Evolutionary conservation across 2,797 vertebrate genomes (phyloP).

Genomic region (Phoxinus dragarum): DNA sequence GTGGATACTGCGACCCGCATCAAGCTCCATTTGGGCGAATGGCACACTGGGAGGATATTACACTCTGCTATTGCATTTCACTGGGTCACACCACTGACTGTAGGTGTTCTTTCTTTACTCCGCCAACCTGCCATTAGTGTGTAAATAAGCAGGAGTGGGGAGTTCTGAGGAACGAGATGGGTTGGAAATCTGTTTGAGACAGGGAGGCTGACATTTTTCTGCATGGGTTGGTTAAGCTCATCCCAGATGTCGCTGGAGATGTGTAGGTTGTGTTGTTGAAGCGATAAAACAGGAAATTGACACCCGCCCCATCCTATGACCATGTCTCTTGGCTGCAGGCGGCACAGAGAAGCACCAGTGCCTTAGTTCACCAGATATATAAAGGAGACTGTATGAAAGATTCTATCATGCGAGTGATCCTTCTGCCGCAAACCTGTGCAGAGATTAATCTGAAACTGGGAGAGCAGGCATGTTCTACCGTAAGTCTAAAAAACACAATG

Average conservation of each 20-base stretch:
- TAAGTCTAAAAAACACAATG: not conserved
- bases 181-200: conserved; percentile 14
- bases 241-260: conserved; percentile 24
- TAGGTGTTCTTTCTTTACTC: conserved; percentile 23
- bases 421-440: conserved; percentile 8
- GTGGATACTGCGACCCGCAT: conserved; percentile 28
- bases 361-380: conserved; percentile 13
- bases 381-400: conserved; percentile 6
- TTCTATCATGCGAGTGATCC: conserved; percentile 3
- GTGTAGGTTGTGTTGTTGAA: conserved; percentile 33
- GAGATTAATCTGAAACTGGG: conserved; percentile 20
- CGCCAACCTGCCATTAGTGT: conserved; percentile 11
- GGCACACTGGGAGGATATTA: conserved; percentile 50
- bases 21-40: conserved; percentile 45
- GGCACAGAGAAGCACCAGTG: not conserved
- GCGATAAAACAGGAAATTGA: conserved; percentile 7
- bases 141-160: conserved; percentile 43
- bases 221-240: conserved; percentile 41
- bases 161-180: conserved; percentile 20
- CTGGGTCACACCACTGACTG: conserved; percentile 35
- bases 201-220: conserved; percentile 37
- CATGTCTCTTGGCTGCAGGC: not conserved
- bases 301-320: not conserved
- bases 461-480: not conserved
- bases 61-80: conserved; percentile 40